Conservation (phyloP, 2,888 invertebrate genomes). For the Melikaiella ostensackeni region DNA sequence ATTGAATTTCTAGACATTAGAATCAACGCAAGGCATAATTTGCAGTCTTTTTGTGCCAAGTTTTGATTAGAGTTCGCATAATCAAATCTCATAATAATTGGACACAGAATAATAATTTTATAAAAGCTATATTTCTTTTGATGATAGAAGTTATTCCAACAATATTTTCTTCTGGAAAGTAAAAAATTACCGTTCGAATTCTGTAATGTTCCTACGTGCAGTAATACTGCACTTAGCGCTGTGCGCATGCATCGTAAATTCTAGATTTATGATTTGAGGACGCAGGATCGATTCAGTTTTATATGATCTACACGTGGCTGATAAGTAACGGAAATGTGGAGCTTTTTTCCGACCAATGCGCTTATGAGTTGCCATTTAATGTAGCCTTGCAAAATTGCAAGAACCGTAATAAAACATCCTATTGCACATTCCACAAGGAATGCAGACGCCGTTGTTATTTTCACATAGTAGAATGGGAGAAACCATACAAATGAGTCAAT, state of each 20-base stretch:
- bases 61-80: neutral
- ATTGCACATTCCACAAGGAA: constrained; percentile 11
- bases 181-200: neutral
- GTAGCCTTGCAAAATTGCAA: neutral
- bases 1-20: too few species aligned
- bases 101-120: neutral
- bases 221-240: neutral
- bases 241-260: neutral
- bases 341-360: constrained; percentile 2
- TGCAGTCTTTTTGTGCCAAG: neutral
- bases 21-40: neutral
- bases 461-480: neutral
- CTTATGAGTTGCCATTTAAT: neutral
- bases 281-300: constrained; percentile 46
- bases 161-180: neutral
- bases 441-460: neutral
- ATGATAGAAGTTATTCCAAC: neutral
- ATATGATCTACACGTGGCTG: constrained; percentile 47
- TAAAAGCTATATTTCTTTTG: neutral
- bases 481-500: neutral
- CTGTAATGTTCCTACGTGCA: neutral
- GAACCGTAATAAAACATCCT: constrained; percentile 1
- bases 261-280: neutral
- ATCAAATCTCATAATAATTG: neutral
- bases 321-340: constrained; percentile 47